phyloP scores from a whole-genome alignment of 2,113 vertebrate genomes.

The Tretioscincus oriximinensis region DNA sequence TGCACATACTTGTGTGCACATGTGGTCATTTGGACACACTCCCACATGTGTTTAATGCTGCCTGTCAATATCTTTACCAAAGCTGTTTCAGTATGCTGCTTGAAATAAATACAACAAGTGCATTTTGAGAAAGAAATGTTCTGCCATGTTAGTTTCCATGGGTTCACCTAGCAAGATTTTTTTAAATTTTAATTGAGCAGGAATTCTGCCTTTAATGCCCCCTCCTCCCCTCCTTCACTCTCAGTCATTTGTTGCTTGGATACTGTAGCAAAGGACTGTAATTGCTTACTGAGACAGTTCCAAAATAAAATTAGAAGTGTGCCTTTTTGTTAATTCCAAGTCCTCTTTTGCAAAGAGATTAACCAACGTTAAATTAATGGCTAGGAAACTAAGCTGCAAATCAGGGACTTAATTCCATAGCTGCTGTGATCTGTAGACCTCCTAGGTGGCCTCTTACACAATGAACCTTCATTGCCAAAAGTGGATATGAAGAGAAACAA shows the following conservation, averaged over 20 bases:
- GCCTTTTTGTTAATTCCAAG: constrained; percentile 9
- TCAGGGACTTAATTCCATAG: background rate
- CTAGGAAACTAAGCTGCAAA: constrained; percentile 1
- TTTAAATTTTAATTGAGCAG: constrained; percentile 1
- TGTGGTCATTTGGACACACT: background rate
- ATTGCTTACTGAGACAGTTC: constrained; percentile 11
- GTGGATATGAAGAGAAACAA: background rate
- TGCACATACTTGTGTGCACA: too few relatives aligned
- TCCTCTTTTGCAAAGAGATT: background rate
- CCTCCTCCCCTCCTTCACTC: too few relatives aligned
- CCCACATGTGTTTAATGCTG: background rate
- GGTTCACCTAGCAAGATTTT: background rate
- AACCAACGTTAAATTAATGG: background rate
- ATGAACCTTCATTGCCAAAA: background rate
- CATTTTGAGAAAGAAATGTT: background rate
- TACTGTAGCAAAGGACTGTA: constrained; percentile 3
- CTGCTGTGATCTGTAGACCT: background rate
- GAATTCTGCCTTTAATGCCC: constrained; percentile 5
- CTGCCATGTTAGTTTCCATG: background rate
- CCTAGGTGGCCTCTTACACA: background rate
- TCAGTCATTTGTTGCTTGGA: constrained; percentile 5
- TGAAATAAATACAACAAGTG: too few relatives aligned
- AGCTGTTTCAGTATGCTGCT: background rate
- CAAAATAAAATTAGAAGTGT: constrained; percentile 27
- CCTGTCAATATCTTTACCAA: background rate